Evolutionary conservation across 2,888 invertebrate species (phyloP).

Genomic region (Sminthurides aquaticus): DNA sequence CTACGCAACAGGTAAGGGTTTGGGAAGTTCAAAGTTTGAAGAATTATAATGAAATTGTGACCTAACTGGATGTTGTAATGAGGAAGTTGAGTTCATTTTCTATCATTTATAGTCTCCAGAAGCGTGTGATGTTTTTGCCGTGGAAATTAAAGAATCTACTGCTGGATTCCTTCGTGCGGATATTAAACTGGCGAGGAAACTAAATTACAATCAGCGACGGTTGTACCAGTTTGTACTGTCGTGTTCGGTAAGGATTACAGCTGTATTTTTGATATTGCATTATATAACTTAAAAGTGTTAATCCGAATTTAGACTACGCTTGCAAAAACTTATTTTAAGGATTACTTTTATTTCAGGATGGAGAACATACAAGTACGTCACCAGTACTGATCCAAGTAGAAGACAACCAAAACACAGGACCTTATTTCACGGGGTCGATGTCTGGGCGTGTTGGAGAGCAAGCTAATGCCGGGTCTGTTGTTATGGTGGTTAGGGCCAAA

Average conservation of each 20-base stretch:
- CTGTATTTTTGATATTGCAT: too few species aligned
- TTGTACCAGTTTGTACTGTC: conserved; percentile 68
- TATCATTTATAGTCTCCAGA: conserved; percentile 56
- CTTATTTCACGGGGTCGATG: conserved; percentile 71
- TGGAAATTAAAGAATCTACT: conserved; percentile 57
- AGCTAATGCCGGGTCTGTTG: conserved; percentile 71
- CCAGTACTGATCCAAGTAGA: conserved; percentile 69
- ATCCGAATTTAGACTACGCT: not conserved
- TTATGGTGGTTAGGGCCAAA: conserved; percentile 67
- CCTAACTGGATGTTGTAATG: too few species aligned
- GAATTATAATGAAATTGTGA: not conserved
- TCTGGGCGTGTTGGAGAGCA: conserved; percentile 73
- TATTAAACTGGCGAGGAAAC: conserved; percentile 59
- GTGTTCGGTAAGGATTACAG: conserved; percentile 70
- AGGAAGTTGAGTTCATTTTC: not conserved
- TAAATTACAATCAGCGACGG: conserved; percentile 70
- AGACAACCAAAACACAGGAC: conserved; percentile 81
- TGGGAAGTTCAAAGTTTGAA: not conserved
- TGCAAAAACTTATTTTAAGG: not conserved
- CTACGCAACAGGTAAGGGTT: conserved; percentile 47
- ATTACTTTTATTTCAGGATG: too few species aligned
- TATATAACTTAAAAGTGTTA: too few species aligned
- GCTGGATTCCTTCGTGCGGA: conserved; percentile 61
- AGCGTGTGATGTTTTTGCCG: conserved; percentile 63
- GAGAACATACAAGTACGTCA: conserved; percentile 63